A percentile compares a stretch with the other conserved stretches of the same genome.
phyloP scores from a whole-genome alignment of 2,888 invertebrate species.

The Lysandra coridon region DNA sequence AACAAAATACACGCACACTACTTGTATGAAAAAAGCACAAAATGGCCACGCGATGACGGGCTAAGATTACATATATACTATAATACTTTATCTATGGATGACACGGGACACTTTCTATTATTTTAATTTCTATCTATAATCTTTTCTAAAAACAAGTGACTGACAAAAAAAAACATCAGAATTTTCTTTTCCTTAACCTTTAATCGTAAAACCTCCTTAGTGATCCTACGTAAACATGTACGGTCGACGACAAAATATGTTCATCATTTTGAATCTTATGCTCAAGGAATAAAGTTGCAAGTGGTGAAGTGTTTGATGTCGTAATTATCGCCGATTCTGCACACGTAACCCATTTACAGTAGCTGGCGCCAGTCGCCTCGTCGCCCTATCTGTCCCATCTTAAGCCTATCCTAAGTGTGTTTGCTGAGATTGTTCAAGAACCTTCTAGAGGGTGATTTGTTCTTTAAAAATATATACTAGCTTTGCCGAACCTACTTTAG shows the following conservation, averaged over 20 bases:
- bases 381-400: conserved; percentile 13
- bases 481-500: not conserved
- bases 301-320: not conserved
- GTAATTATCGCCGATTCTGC: conserved; percentile 39
- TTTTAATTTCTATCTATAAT: too few relatives aligned
- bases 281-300: not conserved
- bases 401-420: not conserved
- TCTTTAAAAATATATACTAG: not conserved
- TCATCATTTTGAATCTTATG: not conserved
- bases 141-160: too few relatives aligned
- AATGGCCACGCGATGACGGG: too few relatives aligned
- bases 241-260: not conserved
- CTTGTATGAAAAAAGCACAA: too few relatives aligned
- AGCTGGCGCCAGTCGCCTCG: conserved; percentile 39
- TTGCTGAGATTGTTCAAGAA: not conserved
- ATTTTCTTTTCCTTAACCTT: too few relatives aligned
- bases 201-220: not conserved
- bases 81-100: too few relatives aligned
- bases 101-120: too few relatives aligned
- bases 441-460: not conserved
- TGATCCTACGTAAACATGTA: not conserved
- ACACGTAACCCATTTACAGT: conserved; percentile 75
- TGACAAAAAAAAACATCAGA: too few relatives aligned
- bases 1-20: too few relatives aligned
- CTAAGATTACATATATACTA: too few relatives aligned